Base-by-base conservation (phyloP, 2,113 vertebrate genomes). In the Larimichthys crocea region DNA sequence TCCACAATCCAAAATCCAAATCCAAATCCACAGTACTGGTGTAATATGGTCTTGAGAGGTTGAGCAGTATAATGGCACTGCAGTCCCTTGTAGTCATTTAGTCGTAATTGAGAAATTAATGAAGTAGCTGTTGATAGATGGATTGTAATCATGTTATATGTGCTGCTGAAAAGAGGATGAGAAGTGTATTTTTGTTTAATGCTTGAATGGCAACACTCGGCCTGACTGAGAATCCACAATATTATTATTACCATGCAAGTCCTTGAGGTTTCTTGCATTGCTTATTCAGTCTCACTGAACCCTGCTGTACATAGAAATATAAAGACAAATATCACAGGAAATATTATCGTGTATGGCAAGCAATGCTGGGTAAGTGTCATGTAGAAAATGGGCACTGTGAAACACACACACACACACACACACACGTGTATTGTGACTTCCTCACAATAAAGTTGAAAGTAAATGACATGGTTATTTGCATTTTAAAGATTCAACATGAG, bases 311-410 rank as follows among this genome's bases (percentile, higher is more conserved):
- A 88, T 63, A 72, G 42, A 79, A 50, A 85, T 64, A 82, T 56
- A 75, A 76, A 76, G 53, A 86, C 56, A 74, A 69, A 83, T 35
- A 84, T 72, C 40, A 82, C 72, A 77, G 31, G 44, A 81, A 83
- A 68, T 72, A 79, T 63, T 19, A 67, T 59, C 12, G 50, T 63
- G 42, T n/a, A 66, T 42, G 24, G 16, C 64, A 82, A 79, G 70
- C 71, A 79, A 68, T 67, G 67, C 50, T 73, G 29, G 56, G 4
- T 53, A 66, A 15, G 67, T 79, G 73, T 80, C n/a, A 74, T 63
- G 82, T 82, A 83, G 56, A 90, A 80, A 82, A 90, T 5, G 24
- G 62, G 3, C 52, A 71, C 29, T 42, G 70, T 77, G 77, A 82
- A 81, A 83, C 46, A 29, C 76, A 72, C 26, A 77, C 49, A 72